Base-by-base conservation (phyloP, 2,888 invertebrate species). In the Serrognathus titanus region DNA sequence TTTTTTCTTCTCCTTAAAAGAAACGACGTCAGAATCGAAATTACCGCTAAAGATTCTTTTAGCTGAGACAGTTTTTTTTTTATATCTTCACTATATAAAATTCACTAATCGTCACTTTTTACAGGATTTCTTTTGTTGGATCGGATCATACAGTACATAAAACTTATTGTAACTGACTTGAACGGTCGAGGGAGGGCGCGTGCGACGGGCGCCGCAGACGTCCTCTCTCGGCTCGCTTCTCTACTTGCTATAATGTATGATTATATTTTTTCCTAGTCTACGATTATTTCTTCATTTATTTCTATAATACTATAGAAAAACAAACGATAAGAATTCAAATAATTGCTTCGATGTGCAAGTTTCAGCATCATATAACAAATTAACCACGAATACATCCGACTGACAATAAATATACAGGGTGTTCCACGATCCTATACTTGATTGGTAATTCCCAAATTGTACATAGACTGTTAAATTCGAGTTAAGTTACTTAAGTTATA, bases 101-200 rank as follows among this genome's bases (percentile, higher is more conserved):
- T 49, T 49, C 49, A 49, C 49, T 49, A 49, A 35, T 35, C 51
- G 24, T 55, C 47, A 46, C 58, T 62, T 64, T 62, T 63, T 62
- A 59, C 62, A 63, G 57, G 50, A 36, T 49, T 51, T 54, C 53
- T 61, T 59, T 60, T 49, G 56, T 67, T 66, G 68, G 68, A 69
- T 67, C 68, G 68, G 68, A 69, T 66, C 67, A 62, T 65, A 66
- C 63, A 65, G 63, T 66, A 64, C 63, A 66, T 66, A 63, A 66
- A 66, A 66, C 60, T 65, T 65, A 66, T 61, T 60, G 62, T 65
- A 65, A 62, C 59, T 61, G 55, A 57, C 52, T 65, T 53, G 24
- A 39, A 37, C 38, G 48, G 41, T 39, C 51, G 41, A n/a, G 52
- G 12, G 7, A 24, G 47, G 36, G 40, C 43, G 36, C 43, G n/a